These are phyloP conservation scores for Passer domesticus DNA, from an alignment of 2,113 vertebrate genomes.

Conservation along the genomic window DNA sequence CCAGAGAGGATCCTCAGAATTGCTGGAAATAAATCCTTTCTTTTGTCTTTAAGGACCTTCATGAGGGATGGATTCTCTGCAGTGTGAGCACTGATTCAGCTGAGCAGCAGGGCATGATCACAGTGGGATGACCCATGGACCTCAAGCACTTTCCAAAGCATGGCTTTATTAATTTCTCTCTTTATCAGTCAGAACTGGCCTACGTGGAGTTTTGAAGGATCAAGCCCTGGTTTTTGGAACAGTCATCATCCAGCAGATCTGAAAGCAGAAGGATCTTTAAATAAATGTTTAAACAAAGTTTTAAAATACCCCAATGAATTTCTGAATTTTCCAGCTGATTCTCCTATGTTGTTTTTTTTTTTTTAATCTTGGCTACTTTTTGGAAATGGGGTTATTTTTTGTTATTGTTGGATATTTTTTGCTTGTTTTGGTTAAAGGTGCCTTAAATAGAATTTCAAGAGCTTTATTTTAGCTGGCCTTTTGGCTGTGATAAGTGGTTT, in stretches of 20 bases:
- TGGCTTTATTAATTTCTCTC: background rate
- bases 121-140: background rate
- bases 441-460: background rate
- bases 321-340: background rate
- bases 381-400: background rate
- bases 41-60: background rate
- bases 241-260: background rate
- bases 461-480: background rate
- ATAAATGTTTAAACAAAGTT: background rate
- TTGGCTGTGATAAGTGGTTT: background rate
- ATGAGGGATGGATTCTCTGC: background rate
- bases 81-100: background rate
- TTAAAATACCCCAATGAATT: background rate
- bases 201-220: background rate
- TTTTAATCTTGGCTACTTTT: background rate
- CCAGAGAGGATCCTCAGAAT: background rate
- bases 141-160: background rate
- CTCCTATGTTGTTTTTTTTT: background rate
- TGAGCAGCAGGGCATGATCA: rapidly evolving
- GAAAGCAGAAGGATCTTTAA: background rate
- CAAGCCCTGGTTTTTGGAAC: background rate
- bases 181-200: background rate
- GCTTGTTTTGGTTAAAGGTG: background rate
- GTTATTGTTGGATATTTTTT: background rate
- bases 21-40: background rate